Conservation (phyloP, 2,797 vertebrate genomes). For the Lerista edwardsae region DNA sequence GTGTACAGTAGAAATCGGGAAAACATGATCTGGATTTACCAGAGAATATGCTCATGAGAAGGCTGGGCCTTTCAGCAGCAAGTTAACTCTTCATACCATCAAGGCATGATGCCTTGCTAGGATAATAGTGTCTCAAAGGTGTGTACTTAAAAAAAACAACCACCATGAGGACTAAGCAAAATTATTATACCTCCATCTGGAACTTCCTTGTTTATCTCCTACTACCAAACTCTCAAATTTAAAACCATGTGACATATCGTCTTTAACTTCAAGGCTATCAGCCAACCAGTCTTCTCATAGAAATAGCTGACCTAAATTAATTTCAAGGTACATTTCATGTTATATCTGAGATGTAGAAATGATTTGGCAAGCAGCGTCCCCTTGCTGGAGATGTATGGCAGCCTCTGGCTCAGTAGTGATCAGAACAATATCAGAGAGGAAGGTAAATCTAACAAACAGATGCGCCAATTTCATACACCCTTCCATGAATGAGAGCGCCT, state of each 20-base stretch:
- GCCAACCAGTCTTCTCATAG: not conserved
- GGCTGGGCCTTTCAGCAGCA: not conserved
- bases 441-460: slow-evolving; percentile 12
- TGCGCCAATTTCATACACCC: not conserved
- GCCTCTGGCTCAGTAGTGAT: slow-evolving; percentile 1
- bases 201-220: not conserved
- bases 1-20: not conserved
- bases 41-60: not conserved
- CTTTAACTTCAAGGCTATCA: not conserved
- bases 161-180: not conserved
- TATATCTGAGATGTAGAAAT: not conserved
- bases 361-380: not conserved
- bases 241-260: not conserved
- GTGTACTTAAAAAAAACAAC: not conserved
- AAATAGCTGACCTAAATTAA: slow-evolving; percentile 6
- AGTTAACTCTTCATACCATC: not conserved
- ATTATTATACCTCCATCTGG: not conserved
- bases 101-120: not conserved
- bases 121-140: not conserved
- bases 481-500: slow-evolving; percentile 12
- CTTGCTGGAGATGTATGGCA: not conserved
- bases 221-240: not conserved
- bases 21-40: accelerated
- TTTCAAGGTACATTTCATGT: not conserved
- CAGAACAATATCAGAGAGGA: not conserved